phyloP scores from a whole-genome alignment of 2,888 invertebrate species.

The Lymantria monacha region DNA sequence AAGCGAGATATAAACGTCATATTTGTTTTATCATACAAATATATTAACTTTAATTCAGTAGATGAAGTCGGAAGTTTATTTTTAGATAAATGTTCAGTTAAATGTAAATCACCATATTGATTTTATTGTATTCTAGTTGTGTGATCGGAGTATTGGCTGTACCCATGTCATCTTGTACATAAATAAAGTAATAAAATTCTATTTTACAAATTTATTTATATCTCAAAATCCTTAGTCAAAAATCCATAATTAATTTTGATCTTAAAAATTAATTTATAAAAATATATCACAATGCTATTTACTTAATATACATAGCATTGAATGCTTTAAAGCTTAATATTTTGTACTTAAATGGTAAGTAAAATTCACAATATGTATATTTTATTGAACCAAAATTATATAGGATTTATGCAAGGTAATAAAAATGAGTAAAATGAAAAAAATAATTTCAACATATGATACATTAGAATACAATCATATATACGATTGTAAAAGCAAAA shows the following conservation, averaged over 20 bases:
- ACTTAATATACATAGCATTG: neutral
- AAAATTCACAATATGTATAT: neutral
- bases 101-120: conserved; percentile 48
- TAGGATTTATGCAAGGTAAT: no score
- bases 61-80: conserved; percentile 23
- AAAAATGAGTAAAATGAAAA: no score
- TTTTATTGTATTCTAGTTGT: conserved; percentile 57
- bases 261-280: neutral
- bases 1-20: no score
- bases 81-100: conserved; percentile 24
- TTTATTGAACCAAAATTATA: no score
- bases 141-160: conserved; percentile 61
- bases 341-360: neutral
- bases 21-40: no score
- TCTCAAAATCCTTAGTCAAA: conserved; percentile 19
- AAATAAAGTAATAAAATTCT: conserved; percentile 79
- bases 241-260: neutral
- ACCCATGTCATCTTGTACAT: conserved; percentile 73
- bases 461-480: no score
- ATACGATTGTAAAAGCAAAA: no score
- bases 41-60: conserved; percentile 17
- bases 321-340: no score
- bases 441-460: no score
- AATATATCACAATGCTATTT: neutral
- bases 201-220: conserved; percentile 49